Evolutionary conservation across 2,888 invertebrate species (phyloP).

Genomic region (Nezara viridula): DNA sequence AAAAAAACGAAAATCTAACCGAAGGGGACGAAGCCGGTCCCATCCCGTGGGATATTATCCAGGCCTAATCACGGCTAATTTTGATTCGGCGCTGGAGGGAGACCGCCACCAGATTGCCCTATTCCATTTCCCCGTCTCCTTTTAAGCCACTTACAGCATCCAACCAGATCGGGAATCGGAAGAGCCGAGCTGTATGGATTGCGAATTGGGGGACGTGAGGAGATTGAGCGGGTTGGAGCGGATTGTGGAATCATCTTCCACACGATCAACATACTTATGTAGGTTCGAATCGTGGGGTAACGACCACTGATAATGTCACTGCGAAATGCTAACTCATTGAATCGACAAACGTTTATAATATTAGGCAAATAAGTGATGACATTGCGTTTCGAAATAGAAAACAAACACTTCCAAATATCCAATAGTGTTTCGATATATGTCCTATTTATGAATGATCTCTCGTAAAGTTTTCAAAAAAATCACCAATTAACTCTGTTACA

Average conservation of each 20-base stretch:
- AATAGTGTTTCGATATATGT: no score
- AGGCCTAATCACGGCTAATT: background rate
- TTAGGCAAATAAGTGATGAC: no score
- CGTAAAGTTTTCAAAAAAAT: no score
- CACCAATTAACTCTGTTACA: no score
- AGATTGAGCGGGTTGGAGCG: fast-evolving
- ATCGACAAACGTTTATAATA: no score
- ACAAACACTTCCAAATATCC: no score
- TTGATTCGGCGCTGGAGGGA: background rate
- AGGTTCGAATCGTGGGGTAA: background rate
- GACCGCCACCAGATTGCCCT: background rate
- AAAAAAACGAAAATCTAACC: background rate
- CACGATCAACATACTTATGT: background rate
- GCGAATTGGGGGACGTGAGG: background rate
- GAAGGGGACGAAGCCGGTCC: background rate
- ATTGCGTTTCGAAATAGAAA: no score
- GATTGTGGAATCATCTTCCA: background rate
- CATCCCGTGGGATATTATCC: conserved; percentile 11
- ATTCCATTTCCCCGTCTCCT: background rate
- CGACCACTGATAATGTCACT: background rate
- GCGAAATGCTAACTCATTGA: background rate
- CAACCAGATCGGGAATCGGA: background rate
- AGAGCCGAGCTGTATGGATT: background rate
- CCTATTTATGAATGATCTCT: no score
- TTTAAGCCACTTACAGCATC: background rate